These are phyloP conservation scores for Poicephalus meyeri DNA, from an alignment of 2,113 vertebrate genomes.

Conservation along the genomic window DNA sequence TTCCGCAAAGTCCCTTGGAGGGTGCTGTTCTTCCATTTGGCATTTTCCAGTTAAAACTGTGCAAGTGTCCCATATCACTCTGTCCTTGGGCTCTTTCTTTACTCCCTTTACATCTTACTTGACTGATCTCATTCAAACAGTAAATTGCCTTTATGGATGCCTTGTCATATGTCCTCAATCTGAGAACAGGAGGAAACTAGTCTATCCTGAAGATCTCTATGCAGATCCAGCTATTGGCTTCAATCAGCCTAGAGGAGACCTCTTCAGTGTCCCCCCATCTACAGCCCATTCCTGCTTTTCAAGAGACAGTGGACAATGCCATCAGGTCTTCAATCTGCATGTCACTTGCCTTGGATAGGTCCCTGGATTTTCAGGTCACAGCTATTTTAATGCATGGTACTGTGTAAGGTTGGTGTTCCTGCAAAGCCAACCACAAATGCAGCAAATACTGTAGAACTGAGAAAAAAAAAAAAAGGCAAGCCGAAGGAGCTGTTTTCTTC, in stretches of 20 bases:
- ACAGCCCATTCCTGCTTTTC: background rate
- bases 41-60: conserved; percentile 2
- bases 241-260: background rate
- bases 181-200: background rate
- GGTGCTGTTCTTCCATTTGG: background rate
- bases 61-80: background rate
- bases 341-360: background rate
- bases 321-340: background rate
- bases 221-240: background rate
- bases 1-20: background rate
- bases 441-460: background rate
- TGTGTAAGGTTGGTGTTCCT: background rate
- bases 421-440: background rate
- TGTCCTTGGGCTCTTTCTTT: background rate
- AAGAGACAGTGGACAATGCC: background rate
- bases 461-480: background rate
- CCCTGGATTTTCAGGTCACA: background rate
- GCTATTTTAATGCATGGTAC: background rate
- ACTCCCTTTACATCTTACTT: background rate
- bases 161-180: background rate
- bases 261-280: background rate
- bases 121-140: background rate
- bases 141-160: background rate
- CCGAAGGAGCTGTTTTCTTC: background rate
- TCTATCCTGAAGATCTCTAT: background rate